These are phyloP conservation scores for Ligdia adustata DNA, from an alignment of 2,888 invertebrate genomes.

Conservation along the genomic window DNA sequence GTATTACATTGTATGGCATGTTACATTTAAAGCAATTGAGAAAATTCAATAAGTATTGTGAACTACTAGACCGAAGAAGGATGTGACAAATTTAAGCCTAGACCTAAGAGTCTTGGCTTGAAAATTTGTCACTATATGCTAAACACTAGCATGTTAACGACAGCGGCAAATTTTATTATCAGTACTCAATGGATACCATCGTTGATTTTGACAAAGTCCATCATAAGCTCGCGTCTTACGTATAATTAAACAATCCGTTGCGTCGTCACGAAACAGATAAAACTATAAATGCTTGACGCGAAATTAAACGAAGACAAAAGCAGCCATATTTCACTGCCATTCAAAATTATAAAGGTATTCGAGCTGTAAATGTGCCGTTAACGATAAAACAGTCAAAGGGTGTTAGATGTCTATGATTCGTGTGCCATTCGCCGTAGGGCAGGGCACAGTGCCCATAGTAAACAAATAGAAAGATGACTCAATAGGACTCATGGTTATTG, in stretches of 20 bases:
- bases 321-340: constrained; percentile 45
- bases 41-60: too few species aligned
- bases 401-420: constrained; percentile 19
- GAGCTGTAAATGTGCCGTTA: constrained; percentile 56
- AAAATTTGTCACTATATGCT: too few species aligned
- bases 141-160: constrained; percentile 17
- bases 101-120: too few species aligned
- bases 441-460: not conserved
- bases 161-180: constrained; percentile 17
- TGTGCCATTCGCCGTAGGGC: constrained; percentile 17
- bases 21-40: too few species aligned
- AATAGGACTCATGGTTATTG: not conserved
- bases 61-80: constrained; percentile 8
- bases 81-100: constrained; percentile 9
- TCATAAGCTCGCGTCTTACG: constrained; percentile 26
- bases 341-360: constrained; percentile 45
- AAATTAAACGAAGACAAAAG: constrained; percentile 40
- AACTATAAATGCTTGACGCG: constrained; percentile 40
- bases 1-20: too few species aligned
- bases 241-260: constrained; percentile 44
- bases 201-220: constrained; percentile 23
- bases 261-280: constrained; percentile 50
- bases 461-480: not conserved
- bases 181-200: constrained; percentile 22
- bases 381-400: constrained; percentile 44